Conservation (phyloP, 2,113 vertebrate species). For the Solenodon paradoxus region DNA sequence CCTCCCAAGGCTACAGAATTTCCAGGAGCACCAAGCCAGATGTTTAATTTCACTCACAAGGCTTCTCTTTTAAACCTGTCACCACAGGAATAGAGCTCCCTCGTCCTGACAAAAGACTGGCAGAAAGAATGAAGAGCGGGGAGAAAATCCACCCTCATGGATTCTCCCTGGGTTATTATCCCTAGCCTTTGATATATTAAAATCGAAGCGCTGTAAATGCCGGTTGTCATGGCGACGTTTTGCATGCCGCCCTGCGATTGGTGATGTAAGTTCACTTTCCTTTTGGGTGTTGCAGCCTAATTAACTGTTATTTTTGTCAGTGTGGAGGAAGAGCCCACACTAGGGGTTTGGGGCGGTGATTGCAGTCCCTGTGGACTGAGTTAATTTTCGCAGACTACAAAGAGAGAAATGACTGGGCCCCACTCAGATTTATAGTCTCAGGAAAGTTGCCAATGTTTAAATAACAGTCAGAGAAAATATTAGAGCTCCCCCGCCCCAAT, state of each 20-base stretch:
- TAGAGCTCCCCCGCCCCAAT: background rate
- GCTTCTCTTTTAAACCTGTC: constrained; percentile 52
- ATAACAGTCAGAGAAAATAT: constrained; percentile 51
- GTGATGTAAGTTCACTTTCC: constrained; percentile 78
- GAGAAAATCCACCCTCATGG: background rate
- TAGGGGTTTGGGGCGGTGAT: constrained; percentile 58
- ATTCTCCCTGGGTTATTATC: constrained; percentile 76
- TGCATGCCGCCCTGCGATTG: constrained; percentile 71
- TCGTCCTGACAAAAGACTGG: constrained; percentile 41
- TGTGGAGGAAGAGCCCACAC: constrained; percentile 75
- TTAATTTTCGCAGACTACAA: constrained; percentile 74
- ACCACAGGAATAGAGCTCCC: background rate
- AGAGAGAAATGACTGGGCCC: constrained; percentile 48
- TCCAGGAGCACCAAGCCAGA: background rate
- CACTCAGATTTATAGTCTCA: constrained; percentile 37
- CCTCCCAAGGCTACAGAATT: background rate
- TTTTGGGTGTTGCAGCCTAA: constrained; percentile 83
- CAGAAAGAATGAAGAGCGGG: constrained; percentile 12
- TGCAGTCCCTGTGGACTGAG: constrained; percentile 56
- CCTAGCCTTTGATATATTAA: constrained; percentile 81
- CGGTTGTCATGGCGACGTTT: constrained; percentile 82
- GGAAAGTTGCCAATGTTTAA: constrained; percentile 57
- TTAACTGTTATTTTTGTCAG: constrained; percentile 81
- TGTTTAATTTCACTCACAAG: background rate
- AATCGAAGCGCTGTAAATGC: constrained; percentile 81